Evolutionary conservation across 2,797 vertebrate genomes (phyloP), one percentile per base, ranked within the genome.

Genomic region (Amphiprion clarkii): DNA sequence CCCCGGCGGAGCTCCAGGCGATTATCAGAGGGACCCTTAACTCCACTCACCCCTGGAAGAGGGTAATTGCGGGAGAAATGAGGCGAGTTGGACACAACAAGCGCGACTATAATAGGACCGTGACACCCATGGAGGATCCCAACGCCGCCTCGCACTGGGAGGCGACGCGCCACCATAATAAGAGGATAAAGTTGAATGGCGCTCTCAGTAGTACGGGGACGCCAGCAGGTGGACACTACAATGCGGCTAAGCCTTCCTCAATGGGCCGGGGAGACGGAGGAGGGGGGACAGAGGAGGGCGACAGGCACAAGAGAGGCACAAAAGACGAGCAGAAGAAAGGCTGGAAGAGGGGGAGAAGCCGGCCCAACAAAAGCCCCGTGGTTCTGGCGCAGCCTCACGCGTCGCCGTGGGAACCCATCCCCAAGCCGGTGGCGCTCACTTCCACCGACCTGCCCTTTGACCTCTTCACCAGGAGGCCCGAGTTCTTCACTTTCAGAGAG

Each of bases 361-460:
- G 89, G 13, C 70, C 31, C 46, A 91, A 91, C 86, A 94, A 94
- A 88, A 86, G 86, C 85, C 29, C 76, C 0, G 72, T 66, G 55
- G 72, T 66, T 11, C 25, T 76, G 71, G 83, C 89, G 49, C 92
- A 90, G 23, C 52, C 87, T 57, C 89, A 87, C 71, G 78, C 56
- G 74, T 84, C 90, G 4, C 83, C 89, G 52, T 94, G 93, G 94
- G 94, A 93, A 85, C 90, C 92, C 40, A 56, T 94, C 67, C 94
- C 95, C 67, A 95, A 88, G 64, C 94, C 95, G 6, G 63, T 87
- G 76, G 93, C 94, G 25, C 94, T 95, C 58, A 95, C 95, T 31
- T 92, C 95, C 81, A 94, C 94, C 12, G 95, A 95, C 75, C 25
- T 92, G 74, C 94, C 95, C 51, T 92, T 94, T 58, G 94, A 95